Evolutionary conservation across 2,888 invertebrate genomes (phyloP).

Genomic region (Drosophila glabriapex): DNA sequence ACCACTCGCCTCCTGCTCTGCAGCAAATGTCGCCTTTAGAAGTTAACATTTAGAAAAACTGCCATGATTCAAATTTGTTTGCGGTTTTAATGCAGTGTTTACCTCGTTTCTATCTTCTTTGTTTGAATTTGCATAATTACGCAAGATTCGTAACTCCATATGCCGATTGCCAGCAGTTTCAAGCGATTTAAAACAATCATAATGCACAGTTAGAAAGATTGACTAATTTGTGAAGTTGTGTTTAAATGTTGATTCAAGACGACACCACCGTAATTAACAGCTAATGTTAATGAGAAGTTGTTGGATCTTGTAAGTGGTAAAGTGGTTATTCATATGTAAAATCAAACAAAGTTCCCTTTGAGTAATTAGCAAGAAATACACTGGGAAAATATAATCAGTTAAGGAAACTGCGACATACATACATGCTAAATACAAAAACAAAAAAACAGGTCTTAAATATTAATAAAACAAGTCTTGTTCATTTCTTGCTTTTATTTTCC

Average conservation of each 20-base stretch:
- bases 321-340: conserved; percentile 1
- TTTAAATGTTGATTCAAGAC: conserved; percentile 33
- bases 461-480: background rate
- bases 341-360: background rate
- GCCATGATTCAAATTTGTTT: conserved; percentile 31
- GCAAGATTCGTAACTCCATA: conserved; percentile 23
- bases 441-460: background rate
- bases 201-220: conserved; percentile 29
- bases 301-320: conserved; percentile 6
- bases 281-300: conserved; percentile 30
- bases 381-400: background rate
- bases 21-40: conserved; percentile 51
- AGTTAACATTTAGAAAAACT: conserved; percentile 48
- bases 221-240: conserved; percentile 20
- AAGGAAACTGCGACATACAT: background rate
- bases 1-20: conserved; percentile 23
- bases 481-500: background rate
- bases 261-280: conserved; percentile 23
- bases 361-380: background rate
- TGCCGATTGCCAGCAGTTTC: conserved; percentile 23
- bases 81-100: conserved; percentile 34
- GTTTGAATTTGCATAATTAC: conserved; percentile 51
- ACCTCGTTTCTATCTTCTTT: background rate
- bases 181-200: conserved; percentile 4
- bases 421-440: background rate